Conservation (phyloP, 2,113 vertebrate genomes). For the Genyomyrus donnyi region DNA sequence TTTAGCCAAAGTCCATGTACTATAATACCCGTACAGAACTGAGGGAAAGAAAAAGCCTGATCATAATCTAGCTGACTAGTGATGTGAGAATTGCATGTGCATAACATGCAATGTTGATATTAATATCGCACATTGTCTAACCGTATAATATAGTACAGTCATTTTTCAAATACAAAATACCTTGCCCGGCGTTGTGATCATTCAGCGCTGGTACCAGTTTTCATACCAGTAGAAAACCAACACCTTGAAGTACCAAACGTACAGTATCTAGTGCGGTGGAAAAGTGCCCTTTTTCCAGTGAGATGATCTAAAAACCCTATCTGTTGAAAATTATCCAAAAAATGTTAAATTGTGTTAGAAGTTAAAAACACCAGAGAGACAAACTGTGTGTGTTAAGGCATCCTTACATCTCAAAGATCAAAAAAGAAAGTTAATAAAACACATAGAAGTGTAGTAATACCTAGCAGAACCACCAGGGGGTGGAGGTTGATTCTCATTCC, state of each 20-base stretch:
- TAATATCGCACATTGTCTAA: no score
- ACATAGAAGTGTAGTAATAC: not conserved
- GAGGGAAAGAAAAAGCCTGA: no score
- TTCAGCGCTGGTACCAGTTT: no score
- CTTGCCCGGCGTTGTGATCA: no score
- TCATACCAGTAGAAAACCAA: no score
- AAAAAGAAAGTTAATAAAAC: not conserved
- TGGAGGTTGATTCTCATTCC: not conserved
- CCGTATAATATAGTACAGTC: no score
- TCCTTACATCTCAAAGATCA: not conserved
- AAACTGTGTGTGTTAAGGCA: not conserved
- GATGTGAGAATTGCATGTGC: no score
- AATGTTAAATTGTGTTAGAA: not conserved
- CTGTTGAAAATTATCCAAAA: not conserved
- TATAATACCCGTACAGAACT: no score
- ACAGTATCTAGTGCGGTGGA: not conserved
- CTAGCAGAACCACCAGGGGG: not conserved
- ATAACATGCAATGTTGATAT: no score
- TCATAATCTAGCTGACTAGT: no score
- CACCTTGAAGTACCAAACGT: not conserved
- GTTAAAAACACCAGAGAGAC: not conserved
- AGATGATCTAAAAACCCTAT: not conserved
- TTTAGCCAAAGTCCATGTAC: no score
- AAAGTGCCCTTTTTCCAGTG: not conserved
- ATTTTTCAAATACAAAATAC: no score